phyloP scores from a whole-genome alignment of 1,140 invertebrate species.

The Cydia splendana region DNA sequence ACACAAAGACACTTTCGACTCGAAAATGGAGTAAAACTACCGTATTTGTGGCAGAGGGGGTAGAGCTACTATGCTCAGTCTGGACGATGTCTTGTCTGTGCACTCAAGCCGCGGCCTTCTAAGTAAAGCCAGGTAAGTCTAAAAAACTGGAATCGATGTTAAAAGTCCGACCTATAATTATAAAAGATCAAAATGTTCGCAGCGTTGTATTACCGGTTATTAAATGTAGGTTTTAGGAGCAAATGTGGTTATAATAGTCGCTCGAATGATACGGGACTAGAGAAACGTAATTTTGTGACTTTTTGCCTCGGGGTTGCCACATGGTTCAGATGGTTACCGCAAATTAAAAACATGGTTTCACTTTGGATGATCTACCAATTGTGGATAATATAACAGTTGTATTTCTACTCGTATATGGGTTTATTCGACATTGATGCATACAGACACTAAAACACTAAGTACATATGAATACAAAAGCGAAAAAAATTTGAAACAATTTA shows the following conservation, averaged over 20 bases:
- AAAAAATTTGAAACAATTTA: too few relatives aligned
- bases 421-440: too few relatives aligned
- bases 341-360: not conserved
- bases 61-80: too few relatives aligned
- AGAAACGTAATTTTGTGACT: slow-evolving; percentile 46
- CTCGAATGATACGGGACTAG: slow-evolving; percentile 60
- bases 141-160: slow-evolving; percentile 56
- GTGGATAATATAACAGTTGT: too few relatives aligned
- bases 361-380: too few relatives aligned
- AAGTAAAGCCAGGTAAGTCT: slow-evolving; percentile 65
- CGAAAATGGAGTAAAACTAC: too few relatives aligned
- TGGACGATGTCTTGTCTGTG: too few relatives aligned
- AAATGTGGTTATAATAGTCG: slow-evolving; percentile 76
- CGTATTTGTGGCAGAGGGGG: too few relatives aligned
- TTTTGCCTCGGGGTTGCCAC: slow-evolving; percentile 25
- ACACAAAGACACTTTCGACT: too few relatives aligned
- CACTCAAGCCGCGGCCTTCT: slow-evolving; percentile 57
- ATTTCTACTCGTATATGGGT: too few relatives aligned
- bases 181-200: slow-evolving; percentile 65
- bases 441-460: too few relatives aligned
- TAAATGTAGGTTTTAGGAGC: slow-evolving; percentile 62
- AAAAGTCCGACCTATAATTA: slow-evolving; percentile 71
- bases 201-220: slow-evolving; percentile 60
- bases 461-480: too few relatives aligned
- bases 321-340: not conserved